Evolutionary conservation across 2,888 invertebrate species (phyloP).

Genomic region (Amphipyra tragopoginis): DNA sequence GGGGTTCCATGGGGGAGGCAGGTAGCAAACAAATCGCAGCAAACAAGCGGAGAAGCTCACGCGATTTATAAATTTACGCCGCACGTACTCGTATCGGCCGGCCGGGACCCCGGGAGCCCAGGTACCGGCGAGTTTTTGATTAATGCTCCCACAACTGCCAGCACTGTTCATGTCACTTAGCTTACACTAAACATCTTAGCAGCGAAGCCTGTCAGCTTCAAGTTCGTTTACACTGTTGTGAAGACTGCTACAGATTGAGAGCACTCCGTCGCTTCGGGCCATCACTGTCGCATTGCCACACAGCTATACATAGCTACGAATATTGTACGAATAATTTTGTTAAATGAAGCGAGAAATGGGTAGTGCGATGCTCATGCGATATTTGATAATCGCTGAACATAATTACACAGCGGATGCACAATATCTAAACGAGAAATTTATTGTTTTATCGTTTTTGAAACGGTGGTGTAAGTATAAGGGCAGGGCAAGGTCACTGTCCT

Average conservation of each 20-base stretch:
- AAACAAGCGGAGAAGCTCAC: constrained; percentile 24
- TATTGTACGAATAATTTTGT: constrained; percentile 10
- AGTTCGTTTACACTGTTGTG: constrained; percentile 20
- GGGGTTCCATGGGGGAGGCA: background rate
- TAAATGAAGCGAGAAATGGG: constrained; percentile 20
- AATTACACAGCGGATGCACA: constrained; percentile 18
- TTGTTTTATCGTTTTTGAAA: constrained; percentile 1
- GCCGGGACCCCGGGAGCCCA: background rate
- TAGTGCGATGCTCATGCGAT: constrained; percentile 7
- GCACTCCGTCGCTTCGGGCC: constrained; percentile 8
- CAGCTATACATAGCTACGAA: background rate
- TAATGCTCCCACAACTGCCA: constrained; percentile 10
- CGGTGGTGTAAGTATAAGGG: background rate
- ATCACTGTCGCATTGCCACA: constrained; percentile 3
- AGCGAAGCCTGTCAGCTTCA: constrained; percentile 18
- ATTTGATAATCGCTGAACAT: constrained; percentile 24
- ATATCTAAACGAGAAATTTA: constrained; percentile 16
- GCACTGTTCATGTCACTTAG: constrained; percentile 21
- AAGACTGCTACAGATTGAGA: constrained; percentile 19
- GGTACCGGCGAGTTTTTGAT: constrained; percentile 4
- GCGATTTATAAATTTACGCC: constrained; percentile 32
- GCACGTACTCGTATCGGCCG: background rate
- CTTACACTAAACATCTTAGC: constrained; percentile 8
- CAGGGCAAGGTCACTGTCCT: background rate
- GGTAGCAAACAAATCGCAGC: constrained; percentile 21